Base-by-base conservation (phyloP, 2,113 vertebrate genomes). In the Aix galericulata region DNA sequence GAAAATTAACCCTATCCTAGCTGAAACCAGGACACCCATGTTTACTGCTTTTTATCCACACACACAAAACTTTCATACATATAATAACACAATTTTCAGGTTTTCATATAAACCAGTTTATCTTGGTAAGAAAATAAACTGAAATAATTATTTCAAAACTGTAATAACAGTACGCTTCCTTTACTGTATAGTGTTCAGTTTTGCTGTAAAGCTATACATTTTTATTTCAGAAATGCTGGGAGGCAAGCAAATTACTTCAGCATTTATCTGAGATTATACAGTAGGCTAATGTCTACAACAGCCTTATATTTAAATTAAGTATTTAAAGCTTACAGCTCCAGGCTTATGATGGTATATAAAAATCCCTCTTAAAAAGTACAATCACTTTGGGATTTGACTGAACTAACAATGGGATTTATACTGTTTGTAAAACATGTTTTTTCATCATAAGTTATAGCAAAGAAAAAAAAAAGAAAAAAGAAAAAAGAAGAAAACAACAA, bases 341-440 rank as follows among this genome's bases (percentile, higher is more conserved):
- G 93, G 84, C 68, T 81, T 48, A 63, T 6, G 12, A 32, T 31
- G 17, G 12, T 85, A 76, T 34, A 59, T 75, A 91, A 93, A 93
- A 95, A 80, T 42, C 67, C 62, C 42, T 69, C 26, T 60, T 76
- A 81, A 89, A 83, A 91, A 17, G 18, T 59, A 74, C 52, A 86
- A 38, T 55, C 78, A 7, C 26, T 85, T 86, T 89, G 46, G 79
- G 32, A 82, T 93, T 95, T 95, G 88, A 97, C 67, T 91, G 77
- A 94, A 94, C 87, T 93, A 92, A 79, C 88, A 92, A 60, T 32
- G 44, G 72, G 46, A 91, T 91, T 96, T 91, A 86, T 38, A 75
- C n/a, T 52, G 17, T 96, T 94, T 89, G n/a, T 32, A 83, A 96
- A 95, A 83, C 14, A 44, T 69, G 2, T 72, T 68, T 80, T 96